These are phyloP conservation scores for Manacus vitellinus DNA, from an alignment of 2,113 vertebrate species.

Conservation along the genomic window DNA sequence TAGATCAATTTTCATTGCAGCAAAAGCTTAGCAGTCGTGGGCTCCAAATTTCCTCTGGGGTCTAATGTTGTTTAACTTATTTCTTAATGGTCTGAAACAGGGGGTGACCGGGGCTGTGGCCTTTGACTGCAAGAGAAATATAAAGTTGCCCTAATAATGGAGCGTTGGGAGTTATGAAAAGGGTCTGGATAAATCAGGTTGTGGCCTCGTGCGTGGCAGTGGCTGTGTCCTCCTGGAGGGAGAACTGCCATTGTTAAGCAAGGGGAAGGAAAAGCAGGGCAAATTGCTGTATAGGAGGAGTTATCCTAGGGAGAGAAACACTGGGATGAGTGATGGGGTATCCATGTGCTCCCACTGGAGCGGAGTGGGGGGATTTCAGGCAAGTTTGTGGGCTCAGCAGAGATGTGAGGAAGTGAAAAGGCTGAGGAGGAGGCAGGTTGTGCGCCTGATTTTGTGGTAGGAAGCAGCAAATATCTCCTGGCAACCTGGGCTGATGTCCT, in stretches of 20 bases:
- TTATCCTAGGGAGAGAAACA: not conserved
- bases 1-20: conserved; percentile 59
- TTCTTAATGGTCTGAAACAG: conserved; percentile 45
- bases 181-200: conserved; percentile 6
- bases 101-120: not conserved
- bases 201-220: not conserved
- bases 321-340: rapidly evolving
- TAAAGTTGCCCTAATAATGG: conserved; percentile 34
- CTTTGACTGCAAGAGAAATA: conserved; percentile 29
- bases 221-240: not conserved
- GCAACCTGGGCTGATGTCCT: not conserved
- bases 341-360: rapidly evolving
- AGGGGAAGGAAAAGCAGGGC: not conserved
- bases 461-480: not conserved
- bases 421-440: not conserved
- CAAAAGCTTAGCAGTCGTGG: conserved; percentile 14
- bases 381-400: not conserved
- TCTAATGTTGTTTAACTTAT: conserved; percentile 56
- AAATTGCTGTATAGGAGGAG: not conserved
- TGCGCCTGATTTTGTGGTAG: not conserved
- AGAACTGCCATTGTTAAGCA: not conserved
- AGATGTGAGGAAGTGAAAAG: not conserved
- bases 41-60: conserved; percentile 52
- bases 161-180: conserved; percentile 36
- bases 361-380: not conserved